phyloP scores from a whole-genome alignment of 2,113 vertebrate genomes.

The Sterna hirundo region DNA sequence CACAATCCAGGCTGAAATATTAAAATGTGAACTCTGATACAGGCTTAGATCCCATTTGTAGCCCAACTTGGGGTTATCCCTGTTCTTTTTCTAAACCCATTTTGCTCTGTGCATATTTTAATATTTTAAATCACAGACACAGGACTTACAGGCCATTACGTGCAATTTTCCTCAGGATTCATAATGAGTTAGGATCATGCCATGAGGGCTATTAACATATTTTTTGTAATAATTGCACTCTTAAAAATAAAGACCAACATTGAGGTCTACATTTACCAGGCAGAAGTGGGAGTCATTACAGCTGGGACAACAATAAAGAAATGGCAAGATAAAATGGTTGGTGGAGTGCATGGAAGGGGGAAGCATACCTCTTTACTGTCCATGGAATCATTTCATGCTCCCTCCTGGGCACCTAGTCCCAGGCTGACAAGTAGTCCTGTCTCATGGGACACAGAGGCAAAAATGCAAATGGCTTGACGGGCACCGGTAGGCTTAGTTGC shows the following conservation, averaged over 20 bases:
- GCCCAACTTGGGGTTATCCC: constrained; percentile 15
- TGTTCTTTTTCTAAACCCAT: constrained; percentile 50
- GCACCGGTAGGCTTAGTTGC: neutral
- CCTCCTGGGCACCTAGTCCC: neutral
- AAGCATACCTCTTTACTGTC: neutral
- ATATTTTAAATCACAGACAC: constrained; percentile 62
- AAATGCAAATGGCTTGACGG: constrained; percentile 19
- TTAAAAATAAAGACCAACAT: constrained; percentile 34
- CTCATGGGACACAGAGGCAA: constrained; percentile 17
- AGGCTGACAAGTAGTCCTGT: constrained; percentile 22
- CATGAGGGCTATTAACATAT: constrained; percentile 59
- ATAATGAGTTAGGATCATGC: constrained; percentile 67
- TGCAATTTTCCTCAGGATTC: constrained; percentile 65
- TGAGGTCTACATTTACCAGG: constrained; percentile 38
- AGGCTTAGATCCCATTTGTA: constrained; percentile 47
- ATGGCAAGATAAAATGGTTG: constrained; percentile 12
- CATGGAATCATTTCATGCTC: constrained; percentile 25
- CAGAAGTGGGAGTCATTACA: constrained; percentile 22
- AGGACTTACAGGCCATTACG: constrained; percentile 66
- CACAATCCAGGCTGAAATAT: constrained; percentile 7
- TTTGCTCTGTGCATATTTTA: constrained; percentile 57
- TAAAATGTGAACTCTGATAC: constrained; percentile 49
- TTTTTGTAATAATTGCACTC: constrained; percentile 49
- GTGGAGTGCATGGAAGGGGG: neutral
- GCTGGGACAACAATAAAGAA: constrained; percentile 36